These are phyloP conservation scores for Stenurella melanura DNA, from an alignment of 2,888 invertebrate species.

Conservation along the genomic window DNA sequence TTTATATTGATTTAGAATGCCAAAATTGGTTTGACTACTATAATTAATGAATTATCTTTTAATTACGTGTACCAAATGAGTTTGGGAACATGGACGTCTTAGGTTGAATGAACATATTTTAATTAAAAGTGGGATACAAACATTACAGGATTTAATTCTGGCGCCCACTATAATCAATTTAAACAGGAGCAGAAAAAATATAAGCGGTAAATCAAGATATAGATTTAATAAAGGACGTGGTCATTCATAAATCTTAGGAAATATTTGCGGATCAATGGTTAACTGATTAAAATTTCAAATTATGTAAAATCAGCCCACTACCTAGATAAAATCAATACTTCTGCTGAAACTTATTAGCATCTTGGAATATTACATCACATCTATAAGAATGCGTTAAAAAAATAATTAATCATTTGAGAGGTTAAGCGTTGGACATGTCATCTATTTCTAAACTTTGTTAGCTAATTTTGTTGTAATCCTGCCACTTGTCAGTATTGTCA, in stretches of 20 bases:
- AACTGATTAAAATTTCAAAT: constrained; percentile 37
- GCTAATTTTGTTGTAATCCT: constrained; percentile 26
- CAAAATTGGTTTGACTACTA: too few relatives aligned
- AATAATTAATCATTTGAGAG: constrained; percentile 33
- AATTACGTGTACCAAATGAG: too few relatives aligned
- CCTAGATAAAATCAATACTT: constrained; percentile 25
- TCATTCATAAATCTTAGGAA: constrained; percentile 20
- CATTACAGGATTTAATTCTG: not conserved
- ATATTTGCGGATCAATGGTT: constrained; percentile 4
- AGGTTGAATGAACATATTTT: not conserved
- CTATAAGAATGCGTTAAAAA: constrained; percentile 20
- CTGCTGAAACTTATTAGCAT: constrained; percentile 22
- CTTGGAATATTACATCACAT: constrained; percentile 24
- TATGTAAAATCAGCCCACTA: constrained; percentile 36
- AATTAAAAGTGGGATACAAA: not conserved
- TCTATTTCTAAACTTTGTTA: constrained; percentile 23
- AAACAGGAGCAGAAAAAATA: constrained; percentile 6
- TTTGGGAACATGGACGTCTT: not conserved
- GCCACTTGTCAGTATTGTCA: constrained; percentile 39
- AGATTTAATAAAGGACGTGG: constrained; percentile 15
- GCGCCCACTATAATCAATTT: constrained; percentile 19
- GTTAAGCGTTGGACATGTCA: constrained; percentile 20
- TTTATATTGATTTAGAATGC: too few relatives aligned
- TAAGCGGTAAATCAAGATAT: constrained; percentile 27
- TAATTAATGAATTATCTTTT: too few relatives aligned